Evolutionary conservation across 2,888 invertebrate genomes (phyloP).

Genomic region (Thyatira batis): DNA sequence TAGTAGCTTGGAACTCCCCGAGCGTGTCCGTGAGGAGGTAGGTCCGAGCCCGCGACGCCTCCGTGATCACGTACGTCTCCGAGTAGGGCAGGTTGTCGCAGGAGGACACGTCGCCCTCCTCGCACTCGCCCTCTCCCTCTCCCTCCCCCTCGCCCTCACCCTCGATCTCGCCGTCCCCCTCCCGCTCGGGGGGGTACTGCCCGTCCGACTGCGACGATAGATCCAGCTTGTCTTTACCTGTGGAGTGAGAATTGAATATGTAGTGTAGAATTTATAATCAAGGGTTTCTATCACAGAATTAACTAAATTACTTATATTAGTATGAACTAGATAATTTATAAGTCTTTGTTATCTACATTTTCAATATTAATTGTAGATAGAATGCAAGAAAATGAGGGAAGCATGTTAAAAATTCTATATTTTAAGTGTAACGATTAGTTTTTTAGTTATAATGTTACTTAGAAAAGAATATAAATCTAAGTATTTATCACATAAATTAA

Average conservation of each 20-base stretch:
- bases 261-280: too few species aligned
- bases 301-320: too few species aligned
- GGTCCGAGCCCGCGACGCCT: conserved; percentile 52
- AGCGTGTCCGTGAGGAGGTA: conserved; percentile 66
- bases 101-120: conserved; percentile 30
- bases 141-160: conserved; percentile 21
- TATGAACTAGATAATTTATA: too few species aligned
- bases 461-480: too few species aligned
- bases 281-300: too few species aligned
- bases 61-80: conserved; percentile 74
- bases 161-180: conserved; percentile 32
- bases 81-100: conserved; percentile 32
- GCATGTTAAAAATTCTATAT: too few species aligned
- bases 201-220: conserved; percentile 32
- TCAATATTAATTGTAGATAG: too few species aligned
- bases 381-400: too few species aligned
- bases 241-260: neutral
- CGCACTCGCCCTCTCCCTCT: conserved; percentile 25
- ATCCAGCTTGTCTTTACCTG: conserved; percentile 63
- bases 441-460: too few species aligned
- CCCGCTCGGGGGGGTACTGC: conserved; percentile 39
- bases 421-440: too few species aligned
- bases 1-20: conserved; percentile 47
- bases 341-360: too few species aligned
- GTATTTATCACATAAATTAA: too few species aligned